These are phyloP conservation scores for Lasioglossum calceatum DNA, from an alignment of 2,888 invertebrate genomes.

Conservation along the genomic window DNA sequence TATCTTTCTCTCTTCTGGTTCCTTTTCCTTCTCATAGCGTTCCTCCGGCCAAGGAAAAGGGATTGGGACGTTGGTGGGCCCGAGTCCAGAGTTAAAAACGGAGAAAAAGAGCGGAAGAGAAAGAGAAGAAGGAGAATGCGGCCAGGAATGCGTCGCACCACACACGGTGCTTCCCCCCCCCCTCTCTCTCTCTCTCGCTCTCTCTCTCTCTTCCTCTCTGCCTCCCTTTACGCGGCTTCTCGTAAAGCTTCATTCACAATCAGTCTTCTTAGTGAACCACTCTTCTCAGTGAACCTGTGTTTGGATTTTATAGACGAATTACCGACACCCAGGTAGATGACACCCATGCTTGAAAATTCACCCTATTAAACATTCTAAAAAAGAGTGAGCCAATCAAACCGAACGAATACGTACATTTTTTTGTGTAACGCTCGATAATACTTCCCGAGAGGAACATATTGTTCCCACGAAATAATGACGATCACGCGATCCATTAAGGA, in stretches of 20 bases:
- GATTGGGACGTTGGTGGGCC: slow-evolving; percentile 68
- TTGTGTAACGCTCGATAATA: not conserved
- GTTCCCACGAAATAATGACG: not conserved
- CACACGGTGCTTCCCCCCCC: slow-evolving; percentile 65
- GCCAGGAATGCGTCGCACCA: slow-evolving; percentile 73
- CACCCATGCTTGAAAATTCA: not conserved
- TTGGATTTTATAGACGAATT: not conserved
- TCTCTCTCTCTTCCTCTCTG: not conserved
- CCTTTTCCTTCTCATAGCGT: slow-evolving; percentile 26
- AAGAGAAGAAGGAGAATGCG: slow-evolving; percentile 66
- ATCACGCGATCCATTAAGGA: not conserved
- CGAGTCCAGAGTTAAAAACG: slow-evolving; percentile 63
- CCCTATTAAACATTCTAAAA: not conserved
- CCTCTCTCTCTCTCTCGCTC: slow-evolving; percentile 1
- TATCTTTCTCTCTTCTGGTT: not conserved
- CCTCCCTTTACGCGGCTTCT: slow-evolving; percentile 24
- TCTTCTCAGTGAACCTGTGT: not conserved
- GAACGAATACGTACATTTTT: not conserved
- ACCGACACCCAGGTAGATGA: not conserved
- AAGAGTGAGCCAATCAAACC: not conserved
- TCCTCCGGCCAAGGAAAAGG: slow-evolving; percentile 58
- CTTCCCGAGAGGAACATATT: not conserved
- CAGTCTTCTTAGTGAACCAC: not conserved
- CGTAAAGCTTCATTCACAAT: slow-evolving; percentile 70
- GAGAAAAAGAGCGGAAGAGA: slow-evolving; percentile 53